These are phyloP conservation scores for Dugesia japonica DNA, from an alignment of 2,888 invertebrate species.

Conservation along the genomic window DNA sequence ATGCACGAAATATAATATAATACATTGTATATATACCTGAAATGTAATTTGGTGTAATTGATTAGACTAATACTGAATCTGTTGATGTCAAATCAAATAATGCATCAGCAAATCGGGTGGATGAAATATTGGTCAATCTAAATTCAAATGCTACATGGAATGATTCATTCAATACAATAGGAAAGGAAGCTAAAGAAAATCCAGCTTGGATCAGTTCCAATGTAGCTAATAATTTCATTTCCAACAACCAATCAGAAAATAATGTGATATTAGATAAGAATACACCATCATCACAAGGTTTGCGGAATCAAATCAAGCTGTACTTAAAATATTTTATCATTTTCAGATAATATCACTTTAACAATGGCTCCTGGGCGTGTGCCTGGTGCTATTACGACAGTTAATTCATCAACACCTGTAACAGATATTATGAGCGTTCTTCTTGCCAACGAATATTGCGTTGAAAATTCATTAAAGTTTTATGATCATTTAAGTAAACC, in stretches of 20 bases:
- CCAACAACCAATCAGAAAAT: background rate
- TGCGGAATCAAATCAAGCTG: too few species aligned
- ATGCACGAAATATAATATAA: too few species aligned
- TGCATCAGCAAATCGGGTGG: background rate
- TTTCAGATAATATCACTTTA: background rate
- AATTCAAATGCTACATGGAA: background rate
- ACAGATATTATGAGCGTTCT: slow-evolving; percentile 1
- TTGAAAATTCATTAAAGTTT: background rate
- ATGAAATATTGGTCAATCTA: background rate
- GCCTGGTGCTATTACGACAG: background rate
- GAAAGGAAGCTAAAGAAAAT: background rate
- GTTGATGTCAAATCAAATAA: background rate
- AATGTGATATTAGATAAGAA: background rate
- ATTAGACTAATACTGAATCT: background rate
- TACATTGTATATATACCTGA: too few species aligned
- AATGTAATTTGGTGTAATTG: too few species aligned
- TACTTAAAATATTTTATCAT: too few species aligned
- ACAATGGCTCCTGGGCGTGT: background rate
- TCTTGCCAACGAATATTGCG: background rate
- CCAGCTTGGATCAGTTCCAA: background rate
- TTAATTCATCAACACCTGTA: background rate
- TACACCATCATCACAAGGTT: background rate
- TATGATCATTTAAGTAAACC: background rate
- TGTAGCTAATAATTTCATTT: background rate
- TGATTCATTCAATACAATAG: background rate